phyloP scores from a whole-genome alignment of 1,140 invertebrate species.

The roundworm (Caenorhabditis elegans) region DNA sequence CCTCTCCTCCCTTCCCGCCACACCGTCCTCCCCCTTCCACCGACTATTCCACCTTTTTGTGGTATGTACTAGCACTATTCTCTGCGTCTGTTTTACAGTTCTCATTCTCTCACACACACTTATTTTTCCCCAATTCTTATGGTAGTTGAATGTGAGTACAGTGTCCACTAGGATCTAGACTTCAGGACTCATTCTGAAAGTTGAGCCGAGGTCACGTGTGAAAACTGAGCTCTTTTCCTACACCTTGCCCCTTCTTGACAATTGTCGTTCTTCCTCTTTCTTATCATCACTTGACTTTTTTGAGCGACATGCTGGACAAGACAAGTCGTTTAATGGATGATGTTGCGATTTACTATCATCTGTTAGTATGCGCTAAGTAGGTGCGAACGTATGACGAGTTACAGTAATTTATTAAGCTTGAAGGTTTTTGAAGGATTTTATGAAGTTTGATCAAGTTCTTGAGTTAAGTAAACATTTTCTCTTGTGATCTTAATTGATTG shows the following conservation, averaged over 20 bases:
- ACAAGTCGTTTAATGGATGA: background rate
- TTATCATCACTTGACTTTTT: constrained; percentile 32
- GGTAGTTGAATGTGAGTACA: background rate
- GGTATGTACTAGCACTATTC: constrained; percentile 22
- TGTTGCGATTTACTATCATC: background rate
- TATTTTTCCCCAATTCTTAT: background rate
- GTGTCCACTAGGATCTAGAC: background rate
- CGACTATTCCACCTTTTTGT: constrained; percentile 31
- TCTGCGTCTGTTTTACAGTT: constrained; percentile 3
- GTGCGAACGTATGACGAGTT: background rate
- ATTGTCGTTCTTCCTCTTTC: constrained; percentile 9
- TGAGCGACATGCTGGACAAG: constrained; percentile 11
- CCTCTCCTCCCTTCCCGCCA: constrained; percentile 11
- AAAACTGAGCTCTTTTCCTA: background rate
- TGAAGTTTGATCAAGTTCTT: no score
- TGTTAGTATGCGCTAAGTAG: background rate
- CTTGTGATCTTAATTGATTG: no score
- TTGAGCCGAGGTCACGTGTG: background rate
- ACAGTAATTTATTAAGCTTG: no score
- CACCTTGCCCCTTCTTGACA: constrained; percentile 1
- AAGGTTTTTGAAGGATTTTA: no score
- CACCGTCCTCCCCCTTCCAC: constrained; percentile 10
- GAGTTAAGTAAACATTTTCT: no score
- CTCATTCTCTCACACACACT: background rate
- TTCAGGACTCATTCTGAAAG: background rate